Evolutionary conservation across 2,888 invertebrate species (phyloP).

Genomic region (Corythucha ciliata): DNA sequence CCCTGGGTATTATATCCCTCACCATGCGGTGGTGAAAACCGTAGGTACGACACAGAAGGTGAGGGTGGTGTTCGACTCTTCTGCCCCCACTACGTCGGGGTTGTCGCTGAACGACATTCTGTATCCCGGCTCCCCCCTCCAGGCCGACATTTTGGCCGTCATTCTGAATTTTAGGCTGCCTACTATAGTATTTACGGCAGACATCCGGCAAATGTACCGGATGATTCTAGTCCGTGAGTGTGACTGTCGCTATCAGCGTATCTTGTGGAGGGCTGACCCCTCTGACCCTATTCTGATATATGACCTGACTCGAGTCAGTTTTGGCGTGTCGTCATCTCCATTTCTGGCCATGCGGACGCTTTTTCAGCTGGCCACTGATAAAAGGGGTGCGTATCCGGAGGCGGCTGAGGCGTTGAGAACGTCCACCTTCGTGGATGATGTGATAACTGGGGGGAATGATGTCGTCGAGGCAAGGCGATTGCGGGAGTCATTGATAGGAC

Average conservation of each 20-base stretch:
- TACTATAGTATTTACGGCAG: not conserved
- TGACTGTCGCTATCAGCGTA: not conserved
- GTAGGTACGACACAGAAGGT: too few relatives aligned
- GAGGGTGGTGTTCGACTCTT: too few relatives aligned
- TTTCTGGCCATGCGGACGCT: not conserved
- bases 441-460: not conserved
- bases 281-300: not conserved
- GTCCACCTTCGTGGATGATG: not conserved
- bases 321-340: not conserved
- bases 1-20: not conserved
- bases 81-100: too few relatives aligned
- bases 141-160: too few relatives aligned
- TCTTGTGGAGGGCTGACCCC: not conserved
- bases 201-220: not conserved
- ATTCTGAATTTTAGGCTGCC: not conserved
- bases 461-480: not conserved
- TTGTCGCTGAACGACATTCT: too few relatives aligned
- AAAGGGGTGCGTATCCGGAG: not conserved
- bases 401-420: not conserved
- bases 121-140: too few relatives aligned
- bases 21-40: too few relatives aligned
- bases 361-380: not conserved
- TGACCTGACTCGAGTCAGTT: not conserved
- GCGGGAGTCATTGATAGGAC: not conserved
- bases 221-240: not conserved